Evolutionary conservation across 2,888 invertebrate genomes (phyloP).

Genomic region (Linhomoeus sp.): DNA sequence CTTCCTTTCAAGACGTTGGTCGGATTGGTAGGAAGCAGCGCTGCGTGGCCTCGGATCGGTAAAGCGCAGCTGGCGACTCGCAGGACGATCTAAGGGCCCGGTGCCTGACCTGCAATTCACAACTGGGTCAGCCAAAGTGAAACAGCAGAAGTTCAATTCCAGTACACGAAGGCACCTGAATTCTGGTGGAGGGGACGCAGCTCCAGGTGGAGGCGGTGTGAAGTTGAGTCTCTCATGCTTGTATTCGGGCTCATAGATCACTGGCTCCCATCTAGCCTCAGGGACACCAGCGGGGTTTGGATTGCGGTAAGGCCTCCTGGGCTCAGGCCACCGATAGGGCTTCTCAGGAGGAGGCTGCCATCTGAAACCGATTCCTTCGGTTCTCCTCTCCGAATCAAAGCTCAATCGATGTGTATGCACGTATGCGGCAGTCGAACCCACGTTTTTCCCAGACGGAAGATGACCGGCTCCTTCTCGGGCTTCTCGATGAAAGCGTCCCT

Average conservation of each 20-base stretch:
- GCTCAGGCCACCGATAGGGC: conserved; percentile 14
- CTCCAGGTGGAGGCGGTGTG: conserved; percentile 15
- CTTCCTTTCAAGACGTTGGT: background rate
- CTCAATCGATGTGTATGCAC: too few relatives aligned
- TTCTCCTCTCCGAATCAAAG: too few relatives aligned
- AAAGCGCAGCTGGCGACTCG: background rate
- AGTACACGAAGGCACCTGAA: too few relatives aligned
- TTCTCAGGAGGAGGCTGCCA: conserved; percentile 28
- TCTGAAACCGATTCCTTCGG: conserved; percentile 4
- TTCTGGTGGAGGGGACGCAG: conserved; percentile 18
- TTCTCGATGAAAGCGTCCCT: conserved; percentile 23
- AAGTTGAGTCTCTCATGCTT: conserved; percentile 25
- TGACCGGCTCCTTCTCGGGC: conserved; percentile 11
- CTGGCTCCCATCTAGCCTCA: conserved; percentile 17
- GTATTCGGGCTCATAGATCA: conserved; percentile 19
- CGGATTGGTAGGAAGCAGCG: too few relatives aligned
- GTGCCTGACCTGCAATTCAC: conserved; percentile 10
- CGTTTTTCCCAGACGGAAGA: background rate
- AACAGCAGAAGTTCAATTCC: too few relatives aligned
- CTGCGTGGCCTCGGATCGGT: too few relatives aligned
- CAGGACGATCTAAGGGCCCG: background rate
- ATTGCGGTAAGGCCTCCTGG: background rate
- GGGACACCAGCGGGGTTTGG: background rate
- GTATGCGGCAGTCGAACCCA: too few relatives aligned
- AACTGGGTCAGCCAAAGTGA: too few relatives aligned